A percentile compares a stretch with the other conserved stretches of the same genome.
Conservation (phyloP, 2,113 vertebrate species). For the Centrocercus urophasianus region DNA sequence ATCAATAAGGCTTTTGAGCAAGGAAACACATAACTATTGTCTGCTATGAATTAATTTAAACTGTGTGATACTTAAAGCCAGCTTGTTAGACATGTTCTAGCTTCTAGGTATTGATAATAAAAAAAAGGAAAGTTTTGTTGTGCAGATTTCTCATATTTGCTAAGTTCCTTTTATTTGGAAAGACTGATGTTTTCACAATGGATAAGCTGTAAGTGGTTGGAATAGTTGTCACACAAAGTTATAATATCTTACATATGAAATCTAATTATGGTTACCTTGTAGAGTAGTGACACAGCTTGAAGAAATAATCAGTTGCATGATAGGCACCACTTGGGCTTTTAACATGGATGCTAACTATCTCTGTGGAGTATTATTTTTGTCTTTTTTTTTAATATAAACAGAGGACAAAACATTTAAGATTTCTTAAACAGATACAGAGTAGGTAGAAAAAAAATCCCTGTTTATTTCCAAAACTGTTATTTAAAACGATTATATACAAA, state of each 20-base stretch:
- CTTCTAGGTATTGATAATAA: not conserved
- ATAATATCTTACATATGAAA: not conserved
- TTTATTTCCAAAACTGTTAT: slow-evolving; percentile 3
- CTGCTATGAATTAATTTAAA: not conserved
- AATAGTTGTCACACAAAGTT: not conserved
- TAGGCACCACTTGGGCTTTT: not conserved
- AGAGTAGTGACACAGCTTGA: not conserved
- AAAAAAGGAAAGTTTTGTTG: not conserved
- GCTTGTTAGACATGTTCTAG: not conserved
- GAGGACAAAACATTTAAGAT: not conserved
- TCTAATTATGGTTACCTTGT: not conserved
- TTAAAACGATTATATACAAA: not conserved
- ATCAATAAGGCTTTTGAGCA: not conserved
- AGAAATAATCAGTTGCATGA: not conserved
- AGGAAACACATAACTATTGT: not conserved
- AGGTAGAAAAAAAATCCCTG: not conserved
- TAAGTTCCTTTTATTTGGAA: not conserved
- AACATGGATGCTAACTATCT: not conserved
- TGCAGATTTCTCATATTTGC: not conserved
- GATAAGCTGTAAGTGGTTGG: not conserved
- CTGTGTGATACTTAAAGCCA: not conserved
- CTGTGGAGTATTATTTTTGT: not conserved
- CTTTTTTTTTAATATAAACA: not conserved
- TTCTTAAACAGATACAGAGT: not conserved
- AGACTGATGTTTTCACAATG: not conserved